A percentile compares a stretch with the other conserved stretches of the same genome.
Conservation (phyloP, 2,797 vertebrate genomes). For the Urocyon cinereoargenteus region DNA sequence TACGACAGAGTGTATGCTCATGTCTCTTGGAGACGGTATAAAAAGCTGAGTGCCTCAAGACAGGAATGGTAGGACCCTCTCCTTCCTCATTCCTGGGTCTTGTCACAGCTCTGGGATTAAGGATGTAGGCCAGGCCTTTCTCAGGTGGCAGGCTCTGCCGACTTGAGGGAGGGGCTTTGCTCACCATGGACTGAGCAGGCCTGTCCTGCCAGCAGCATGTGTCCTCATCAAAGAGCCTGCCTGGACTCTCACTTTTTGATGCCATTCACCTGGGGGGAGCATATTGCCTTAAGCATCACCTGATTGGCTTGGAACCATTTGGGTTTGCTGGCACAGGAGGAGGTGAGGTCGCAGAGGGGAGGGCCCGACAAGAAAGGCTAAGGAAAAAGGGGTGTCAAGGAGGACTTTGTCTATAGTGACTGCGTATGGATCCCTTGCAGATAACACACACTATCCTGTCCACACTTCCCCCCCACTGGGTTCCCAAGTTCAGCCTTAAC, state of each 20-base stretch:
- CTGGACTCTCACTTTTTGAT: neutral
- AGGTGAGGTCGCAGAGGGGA: neutral
- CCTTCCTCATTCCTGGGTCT: neutral
- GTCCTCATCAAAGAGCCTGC: neutral
- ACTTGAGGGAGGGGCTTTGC: neutral
- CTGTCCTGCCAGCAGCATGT: neutral
- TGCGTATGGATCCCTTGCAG: neutral
- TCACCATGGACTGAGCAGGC: neutral
- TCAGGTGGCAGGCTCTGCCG: neutral
- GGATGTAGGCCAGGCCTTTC: neutral
- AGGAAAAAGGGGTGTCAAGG: neutral
- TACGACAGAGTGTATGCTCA: rapidly evolving
- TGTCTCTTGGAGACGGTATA: neutral
- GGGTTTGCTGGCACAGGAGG: neutral
- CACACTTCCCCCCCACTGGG: rapidly evolving
- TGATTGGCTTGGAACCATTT: neutral
- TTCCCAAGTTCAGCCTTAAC: neutral
- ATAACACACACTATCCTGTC: neutral
- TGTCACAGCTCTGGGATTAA: neutral
- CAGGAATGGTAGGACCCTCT: neutral
- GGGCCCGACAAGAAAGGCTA: neutral
- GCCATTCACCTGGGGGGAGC: neutral
- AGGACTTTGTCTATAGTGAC: neutral
- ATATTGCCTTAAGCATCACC: neutral
- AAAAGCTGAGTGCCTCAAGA: neutral